Evolutionary conservation across 2,797 vertebrate species (phyloP).

Genomic region (Phrynocephalus vlangalii): DNA sequence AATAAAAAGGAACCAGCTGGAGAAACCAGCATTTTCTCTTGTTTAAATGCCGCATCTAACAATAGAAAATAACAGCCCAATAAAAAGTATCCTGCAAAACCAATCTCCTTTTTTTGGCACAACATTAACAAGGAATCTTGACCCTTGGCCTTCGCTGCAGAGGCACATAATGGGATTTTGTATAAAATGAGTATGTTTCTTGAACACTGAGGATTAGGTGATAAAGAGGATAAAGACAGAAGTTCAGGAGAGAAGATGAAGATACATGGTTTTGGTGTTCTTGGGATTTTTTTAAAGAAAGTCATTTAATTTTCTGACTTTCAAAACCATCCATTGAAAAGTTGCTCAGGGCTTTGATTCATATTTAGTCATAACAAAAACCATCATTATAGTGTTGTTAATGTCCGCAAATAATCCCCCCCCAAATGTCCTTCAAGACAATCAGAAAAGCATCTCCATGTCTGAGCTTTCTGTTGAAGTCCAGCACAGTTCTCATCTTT

Average conservation of each 20-base stretch:
- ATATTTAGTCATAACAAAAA: slow-evolving; percentile 39
- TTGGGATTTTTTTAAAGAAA: slow-evolving; percentile 33
- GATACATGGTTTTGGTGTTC: slow-evolving; percentile 40
- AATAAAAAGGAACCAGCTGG: slow-evolving; percentile 40
- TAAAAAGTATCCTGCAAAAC: slow-evolving; percentile 27
- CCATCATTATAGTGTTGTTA: slow-evolving; percentile 41
- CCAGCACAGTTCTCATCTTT: too few species aligned
- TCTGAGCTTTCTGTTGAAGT: not conserved
- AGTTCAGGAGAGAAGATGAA: slow-evolving; percentile 56
- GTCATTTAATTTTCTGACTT: slow-evolving; percentile 59
- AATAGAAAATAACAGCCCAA: slow-evolving; percentile 44
- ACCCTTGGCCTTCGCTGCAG: not conserved
- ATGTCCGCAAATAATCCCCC: not conserved
- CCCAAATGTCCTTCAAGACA: not conserved
- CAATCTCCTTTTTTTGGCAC: slow-evolving; percentile 35
- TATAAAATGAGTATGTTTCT: slow-evolving; percentile 47
- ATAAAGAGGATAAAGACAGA: slow-evolving; percentile 32
- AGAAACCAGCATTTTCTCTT: slow-evolving; percentile 39
- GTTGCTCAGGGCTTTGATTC: not conserved
- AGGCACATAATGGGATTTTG: slow-evolving; percentile 60
- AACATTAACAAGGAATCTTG: slow-evolving; percentile 38
- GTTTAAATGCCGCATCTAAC: slow-evolving; percentile 49
- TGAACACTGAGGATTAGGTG: slow-evolving; percentile 46
- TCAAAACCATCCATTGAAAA: slow-evolving; percentile 25
- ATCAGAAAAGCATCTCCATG: not conserved